These are phyloP conservation scores for Oscheius sp. DNA, from an alignment of 2,888 invertebrate species.

Conservation along the genomic window DNA sequence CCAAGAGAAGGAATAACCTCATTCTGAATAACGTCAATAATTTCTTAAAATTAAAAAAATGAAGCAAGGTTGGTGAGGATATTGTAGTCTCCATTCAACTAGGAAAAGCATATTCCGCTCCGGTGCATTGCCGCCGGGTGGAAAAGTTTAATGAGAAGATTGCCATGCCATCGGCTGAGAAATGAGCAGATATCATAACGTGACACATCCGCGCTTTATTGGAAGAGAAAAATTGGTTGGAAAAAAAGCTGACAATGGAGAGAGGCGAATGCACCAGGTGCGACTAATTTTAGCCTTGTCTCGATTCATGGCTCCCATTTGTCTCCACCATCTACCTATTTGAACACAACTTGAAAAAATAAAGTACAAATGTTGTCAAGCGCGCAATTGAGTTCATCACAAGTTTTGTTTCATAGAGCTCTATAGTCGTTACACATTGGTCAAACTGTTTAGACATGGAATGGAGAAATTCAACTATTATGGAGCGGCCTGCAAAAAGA, in stretches of 20 bases:
- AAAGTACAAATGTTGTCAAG: no score
- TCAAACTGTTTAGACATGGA: no score
- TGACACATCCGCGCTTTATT: constrained; percentile 8
- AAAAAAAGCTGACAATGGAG: neutral
- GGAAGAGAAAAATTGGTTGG: neutral
- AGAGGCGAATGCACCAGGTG: neutral
- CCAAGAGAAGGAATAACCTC: neutral
- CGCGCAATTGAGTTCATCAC: no score
- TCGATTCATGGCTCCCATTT: no score
- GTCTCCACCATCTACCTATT: no score
- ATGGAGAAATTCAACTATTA: no score
- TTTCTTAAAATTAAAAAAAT: neutral
- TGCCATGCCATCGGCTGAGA: constrained; percentile 14
- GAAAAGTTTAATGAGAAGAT: constrained; percentile 28
- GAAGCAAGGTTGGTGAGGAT: neutral
- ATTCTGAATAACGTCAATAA: neutral
- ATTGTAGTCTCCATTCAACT: neutral
- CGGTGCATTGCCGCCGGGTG: constrained; percentile 10
- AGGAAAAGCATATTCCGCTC: constrained; percentile 6
- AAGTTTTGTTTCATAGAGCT: no score
- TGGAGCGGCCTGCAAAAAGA: no score
- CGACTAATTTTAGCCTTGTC: neutral
- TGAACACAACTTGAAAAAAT: no score
- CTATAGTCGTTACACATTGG: no score
- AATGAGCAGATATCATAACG: constrained; percentile 7